Evolutionary conservation across 2,888 invertebrate species (phyloP), one percentile per base, ranked within the genome.

Genomic region (Eupsilia transversa): DNA sequence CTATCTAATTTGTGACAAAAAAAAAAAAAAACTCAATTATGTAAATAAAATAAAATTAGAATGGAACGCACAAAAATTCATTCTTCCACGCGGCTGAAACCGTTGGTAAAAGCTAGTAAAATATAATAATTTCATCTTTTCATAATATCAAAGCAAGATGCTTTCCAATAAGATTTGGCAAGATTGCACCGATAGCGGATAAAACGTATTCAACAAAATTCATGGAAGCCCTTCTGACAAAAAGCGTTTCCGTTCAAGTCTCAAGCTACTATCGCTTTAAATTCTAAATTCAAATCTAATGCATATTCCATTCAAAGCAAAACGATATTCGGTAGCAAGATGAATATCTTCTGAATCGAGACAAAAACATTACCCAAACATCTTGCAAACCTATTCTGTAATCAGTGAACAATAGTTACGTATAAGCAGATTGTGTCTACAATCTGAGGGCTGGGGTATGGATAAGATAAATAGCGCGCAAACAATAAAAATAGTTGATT

Each of bases 331-430:
- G 38, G 23, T 64, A 46, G 33, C 9, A 35, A 43, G 56, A 81
- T 73, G 78, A 69, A 69, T 33, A 73, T 78, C 57, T 61, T 30
- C 38, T 20, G 27, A 54, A 56, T 33, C 43, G 23, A 10, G 14
- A 20, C 75, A 82, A 80, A 75, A 82, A 82, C 72, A 20, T 14
- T 56, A 35, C 33, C 35, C 69, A 10, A 76, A 69, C 46, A 67
- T 60, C 61, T 84, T 84, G 49, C 57, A 38, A 57, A 70, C 74
- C 76, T 46, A 68, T 76, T 84, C 56, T n/a, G 82, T 80, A 72
- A 84, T 72, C 80, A 76, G 61, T 69, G 66, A 76, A 72, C 83
- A 70, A 70, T 66, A 52, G 69, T 56, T 46, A 81, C 27, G 38
- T 65, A 65, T 17, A 66, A 77, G 52, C 69, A 77, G 68, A 82